Conservation (phyloP, 2,888 invertebrate species). For the Pyrrhosoma nymphula region DNA sequence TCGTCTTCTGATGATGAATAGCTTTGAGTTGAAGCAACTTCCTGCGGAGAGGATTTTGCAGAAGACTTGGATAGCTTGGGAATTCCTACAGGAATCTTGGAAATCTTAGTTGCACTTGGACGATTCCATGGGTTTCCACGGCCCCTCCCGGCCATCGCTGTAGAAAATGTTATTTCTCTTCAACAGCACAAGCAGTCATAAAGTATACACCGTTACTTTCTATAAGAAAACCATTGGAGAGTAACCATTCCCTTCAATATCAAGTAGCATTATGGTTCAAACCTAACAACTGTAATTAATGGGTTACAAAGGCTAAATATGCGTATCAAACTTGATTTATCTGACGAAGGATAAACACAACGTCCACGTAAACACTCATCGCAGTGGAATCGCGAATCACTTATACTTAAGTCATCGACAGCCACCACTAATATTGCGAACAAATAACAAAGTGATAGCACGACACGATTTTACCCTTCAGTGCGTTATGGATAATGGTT, state of each 20-base stretch:
- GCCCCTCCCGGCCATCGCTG: constrained; percentile 40
- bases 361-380: neutral
- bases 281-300: too few species aligned
- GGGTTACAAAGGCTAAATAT: too few species aligned
- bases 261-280: too few species aligned
- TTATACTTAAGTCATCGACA: neutral
- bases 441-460: neutral
- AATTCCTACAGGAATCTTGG: neutral
- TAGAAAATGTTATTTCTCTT: too few species aligned
- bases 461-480: neutral
- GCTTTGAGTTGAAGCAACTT: neutral
- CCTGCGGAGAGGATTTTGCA: neutral
- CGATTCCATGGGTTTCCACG: constrained; percentile 57
- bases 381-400: neutral
- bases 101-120: neutral
- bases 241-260: neutral
- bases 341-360: neutral
- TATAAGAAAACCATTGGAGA: neutral
- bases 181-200: too few species aligned
- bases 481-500: neutral
- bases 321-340: neutral
- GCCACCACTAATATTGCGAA: neutral
- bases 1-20: constrained; percentile 58
- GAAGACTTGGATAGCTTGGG: neutral
- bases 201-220: neutral